Evolutionary conservation across 2,888 invertebrate genomes (phyloP), one percentile per base, ranked within the genome.

Genomic region (Electrophaes corylata): DNA sequence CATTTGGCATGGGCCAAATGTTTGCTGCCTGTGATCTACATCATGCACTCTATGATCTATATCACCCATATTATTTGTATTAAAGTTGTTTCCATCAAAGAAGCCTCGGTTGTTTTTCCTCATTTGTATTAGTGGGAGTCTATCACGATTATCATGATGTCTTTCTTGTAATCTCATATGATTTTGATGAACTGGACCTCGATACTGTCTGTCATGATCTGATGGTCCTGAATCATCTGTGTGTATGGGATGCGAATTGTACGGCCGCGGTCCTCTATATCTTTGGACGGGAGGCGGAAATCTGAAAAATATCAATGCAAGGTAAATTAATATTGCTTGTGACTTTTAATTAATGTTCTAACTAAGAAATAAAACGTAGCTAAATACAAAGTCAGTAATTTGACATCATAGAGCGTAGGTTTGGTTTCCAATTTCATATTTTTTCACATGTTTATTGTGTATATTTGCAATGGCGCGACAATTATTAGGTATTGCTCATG

Each of bases 31-130:
- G 16, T 82, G 82, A 66, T 90, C 90, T n/a, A 88, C 60, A 76
- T 90, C 88, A 8, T 11, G 35, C 1, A 12, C 33, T 35, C 58
- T 53, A 19, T 16, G 54, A 37, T 59, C 54, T 4, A 88, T 62
- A 76, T 91, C 88, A 14, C 89, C 87, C 81, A 87, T 81, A 61
- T 76, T 85, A 62, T 88, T 90, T 14, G 83, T 59, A 61, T 72
- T 77, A 61, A 57, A 75, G 35, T 65, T 52, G 18, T 56, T 52
- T 11, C 47, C 54, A 18, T 55, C 60, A 55, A 19, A 55, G 19
- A 14, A 60, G 6, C 5, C 35, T 44, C 65, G 72, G 45, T 65
- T 69, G 50, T 49, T 65, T 20, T 75, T 75, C 31, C 50, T 55
- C 20, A 44, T 31, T 18, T 76, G 72, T 6, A 67, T 29, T 8